Base-by-base conservation (phyloP, 2,888 invertebrate species). In the Agapostemon virescens region DNA sequence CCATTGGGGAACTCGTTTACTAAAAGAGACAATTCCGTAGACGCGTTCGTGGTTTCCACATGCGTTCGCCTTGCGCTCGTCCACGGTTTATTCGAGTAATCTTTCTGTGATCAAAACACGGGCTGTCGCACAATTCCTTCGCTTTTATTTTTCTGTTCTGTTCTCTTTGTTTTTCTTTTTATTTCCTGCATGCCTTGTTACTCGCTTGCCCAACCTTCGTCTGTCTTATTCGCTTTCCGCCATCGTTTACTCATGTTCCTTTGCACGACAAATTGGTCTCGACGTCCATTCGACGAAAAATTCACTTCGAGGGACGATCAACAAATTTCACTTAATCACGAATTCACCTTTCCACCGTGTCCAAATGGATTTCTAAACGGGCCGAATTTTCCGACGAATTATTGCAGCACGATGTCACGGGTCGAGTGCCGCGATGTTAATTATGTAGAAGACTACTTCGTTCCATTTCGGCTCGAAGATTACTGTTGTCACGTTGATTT, bases 31-130 rank as follows among this genome's bases (percentile, higher is more conserved):
- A 78, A 77, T 78, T 17, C 64, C 23, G 69, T n/a, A 30, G 42
- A 69, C 52, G 64, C 38, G 77, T 69, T 77, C 58, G 77, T 20
- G 55, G 45, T 66, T 38, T 30, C 38, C 13, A 38, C 78, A 42
- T 52, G 64, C 45, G 77, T 73, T 38, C 64, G 45, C n/a, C 38
- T 17, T 30, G 68, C 67, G 26, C 55, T 67, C 52, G 55, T 26
- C 11, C 55, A 42, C 33, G 68, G 45, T 23, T 42, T 38, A 77
- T 66, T 69, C 58, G 38, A 66, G 38, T 13, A 70, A 77, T 38
- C 55, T 55, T 64, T 63, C 55, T 17, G 23, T 69, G 69, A 77
- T 77, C 69, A 77, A 78, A 77, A 66, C 55, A n/a, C 61, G 15
- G 11, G 33, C 40, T 15, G 52, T 36, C 30, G 64, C 33, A n/a